Conservation (phyloP, 2,113 vertebrate genomes). For the Cavia porcellus region DNA sequence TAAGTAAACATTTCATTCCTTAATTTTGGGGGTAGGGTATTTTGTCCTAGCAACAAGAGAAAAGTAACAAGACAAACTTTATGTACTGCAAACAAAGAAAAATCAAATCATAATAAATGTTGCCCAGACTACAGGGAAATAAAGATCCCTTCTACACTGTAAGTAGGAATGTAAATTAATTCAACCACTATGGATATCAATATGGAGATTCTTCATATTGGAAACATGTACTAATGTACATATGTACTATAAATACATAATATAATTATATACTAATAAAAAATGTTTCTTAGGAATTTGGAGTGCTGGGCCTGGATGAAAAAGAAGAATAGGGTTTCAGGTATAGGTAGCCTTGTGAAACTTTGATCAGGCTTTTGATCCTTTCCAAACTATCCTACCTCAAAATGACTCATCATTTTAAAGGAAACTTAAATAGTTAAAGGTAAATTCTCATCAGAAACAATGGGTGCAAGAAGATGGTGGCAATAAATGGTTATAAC, state of each 20-base stretch:
- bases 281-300: background rate
- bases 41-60: no score
- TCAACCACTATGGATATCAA: no score
- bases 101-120: background rate
- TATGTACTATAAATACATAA: background rate
- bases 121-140: background rate
- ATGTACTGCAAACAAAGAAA: background rate
- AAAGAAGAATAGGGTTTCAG: background rate
- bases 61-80: no score
- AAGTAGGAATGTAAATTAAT: no score
- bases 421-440: background rate
- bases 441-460: slow-evolving; percentile 17
- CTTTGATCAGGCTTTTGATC: background rate
- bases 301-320: background rate
- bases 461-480: background rate
- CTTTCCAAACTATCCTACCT: background rate
- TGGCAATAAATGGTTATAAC: background rate
- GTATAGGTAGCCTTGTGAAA: background rate
- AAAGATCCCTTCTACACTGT: background rate
- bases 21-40: no score
- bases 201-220: background rate
- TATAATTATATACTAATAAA: background rate
- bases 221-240: background rate
- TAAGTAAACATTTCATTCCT: no score
- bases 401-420: background rate